phyloP scores from a whole-genome alignment of 1,140 invertebrate species.

The Muscidifurax raptorellus region DNA sequence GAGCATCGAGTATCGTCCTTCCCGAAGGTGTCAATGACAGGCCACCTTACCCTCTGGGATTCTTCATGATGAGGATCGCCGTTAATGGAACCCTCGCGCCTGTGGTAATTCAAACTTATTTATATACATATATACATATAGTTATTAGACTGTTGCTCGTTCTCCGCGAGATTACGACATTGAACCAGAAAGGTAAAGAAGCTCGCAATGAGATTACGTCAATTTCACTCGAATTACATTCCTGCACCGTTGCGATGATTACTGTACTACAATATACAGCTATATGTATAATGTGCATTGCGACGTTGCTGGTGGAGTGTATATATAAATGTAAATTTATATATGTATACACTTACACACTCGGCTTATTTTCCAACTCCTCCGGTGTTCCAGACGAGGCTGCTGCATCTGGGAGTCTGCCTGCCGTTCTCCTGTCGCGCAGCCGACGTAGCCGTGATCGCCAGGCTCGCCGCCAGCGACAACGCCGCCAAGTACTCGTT shows the following conservation, averaged over 20 bases:
- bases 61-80: conserved; percentile 78
- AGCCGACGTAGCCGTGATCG: conserved; percentile 78
- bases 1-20: neutral
- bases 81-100: conserved; percentile 73
- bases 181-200: neutral
- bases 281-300: neutral
- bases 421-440: conserved; percentile 82
- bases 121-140: no score
- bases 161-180: no score
- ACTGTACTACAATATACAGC: no score
- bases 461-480: conserved; percentile 74
- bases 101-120: conserved; percentile 71
- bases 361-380: neutral
- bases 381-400: conserved; percentile 62
- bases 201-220: neutral
- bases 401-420: conserved; percentile 84
- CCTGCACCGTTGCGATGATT: neutral
- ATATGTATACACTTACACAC: no score
- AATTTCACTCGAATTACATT: neutral
- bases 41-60: conserved; percentile 78
- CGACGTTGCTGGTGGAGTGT: no score
- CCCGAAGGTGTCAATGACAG: conserved; percentile 55
- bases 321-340: no score
- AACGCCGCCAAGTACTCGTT: conserved; percentile 60
- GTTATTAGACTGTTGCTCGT: no score